phyloP scores from a whole-genome alignment of 1,140 invertebrate species.

The Agrypnia vestita region DNA sequence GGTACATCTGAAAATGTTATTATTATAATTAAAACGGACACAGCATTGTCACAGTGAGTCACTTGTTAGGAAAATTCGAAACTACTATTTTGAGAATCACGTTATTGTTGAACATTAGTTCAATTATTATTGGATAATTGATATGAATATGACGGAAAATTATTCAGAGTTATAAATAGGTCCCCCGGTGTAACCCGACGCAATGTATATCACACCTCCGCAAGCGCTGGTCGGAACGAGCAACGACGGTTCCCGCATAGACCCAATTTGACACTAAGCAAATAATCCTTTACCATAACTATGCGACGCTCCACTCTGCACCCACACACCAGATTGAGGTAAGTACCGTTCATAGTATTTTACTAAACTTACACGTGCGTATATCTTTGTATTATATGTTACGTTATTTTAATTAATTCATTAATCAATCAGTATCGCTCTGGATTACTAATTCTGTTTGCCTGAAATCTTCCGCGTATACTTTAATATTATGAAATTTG shows the following conservation, averaged over 20 bases:
- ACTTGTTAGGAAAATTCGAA: background rate
- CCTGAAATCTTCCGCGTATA: no score
- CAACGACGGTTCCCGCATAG: conserved; percentile 7
- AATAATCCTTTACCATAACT: conserved; percentile 23
- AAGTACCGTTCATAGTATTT: conserved; percentile 28
- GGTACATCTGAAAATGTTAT: no score
- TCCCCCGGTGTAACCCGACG: no score
- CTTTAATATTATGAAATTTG: no score
- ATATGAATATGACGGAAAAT: no score
- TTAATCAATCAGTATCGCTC: no score
- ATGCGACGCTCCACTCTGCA: background rate
- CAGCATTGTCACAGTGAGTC: background rate
- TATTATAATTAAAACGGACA: background rate
- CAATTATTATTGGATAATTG: no score
- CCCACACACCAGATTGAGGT: conserved; percentile 26
- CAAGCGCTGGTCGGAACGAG: background rate
- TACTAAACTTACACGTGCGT: conserved; percentile 33
- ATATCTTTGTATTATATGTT: no score
- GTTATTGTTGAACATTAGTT: no score
- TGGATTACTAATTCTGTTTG: no score
- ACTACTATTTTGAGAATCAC: background rate
- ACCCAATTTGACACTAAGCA: conserved; percentile 42
- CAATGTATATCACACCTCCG: background rate
- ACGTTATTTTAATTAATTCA: background rate
- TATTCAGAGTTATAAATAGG: no score